Conservation (phyloP, 2,113 vertebrate genomes). For the Craseonycteris thonglongyai region DNA sequence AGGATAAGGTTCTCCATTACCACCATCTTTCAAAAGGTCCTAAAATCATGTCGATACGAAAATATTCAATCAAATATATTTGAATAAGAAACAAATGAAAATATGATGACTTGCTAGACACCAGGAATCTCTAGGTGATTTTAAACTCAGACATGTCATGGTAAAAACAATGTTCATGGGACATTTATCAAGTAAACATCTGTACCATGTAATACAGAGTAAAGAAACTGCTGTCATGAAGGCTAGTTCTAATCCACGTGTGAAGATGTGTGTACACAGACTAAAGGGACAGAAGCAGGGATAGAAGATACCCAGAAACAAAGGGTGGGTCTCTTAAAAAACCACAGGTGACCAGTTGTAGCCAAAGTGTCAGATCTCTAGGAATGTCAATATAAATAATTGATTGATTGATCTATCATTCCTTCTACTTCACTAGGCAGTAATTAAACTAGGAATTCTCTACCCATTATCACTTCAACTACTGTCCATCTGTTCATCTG, state of each 20-base stretch:
- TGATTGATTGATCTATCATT: neutral
- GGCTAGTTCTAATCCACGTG: neutral
- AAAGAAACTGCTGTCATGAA: neutral
- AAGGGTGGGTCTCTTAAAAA: neutral
- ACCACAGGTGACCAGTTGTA: neutral
- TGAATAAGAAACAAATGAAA: neutral
- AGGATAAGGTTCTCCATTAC: neutral
- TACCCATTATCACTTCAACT: neutral
- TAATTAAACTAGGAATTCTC: neutral
- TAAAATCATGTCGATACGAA: neutral
- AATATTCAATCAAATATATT: neutral
- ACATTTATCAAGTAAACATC: neutral
- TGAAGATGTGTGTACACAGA: neutral
- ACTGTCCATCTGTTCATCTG: neutral
- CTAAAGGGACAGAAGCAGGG: neutral
- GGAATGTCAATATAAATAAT: neutral
- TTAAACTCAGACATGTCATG: neutral
- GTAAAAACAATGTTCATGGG: neutral
- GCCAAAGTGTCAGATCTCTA: neutral
- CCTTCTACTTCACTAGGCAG: neutral
- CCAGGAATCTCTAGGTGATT: neutral
- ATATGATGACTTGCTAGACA: neutral
- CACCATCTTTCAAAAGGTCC: neutral
- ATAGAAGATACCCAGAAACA: neutral
- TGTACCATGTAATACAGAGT: neutral